Percentiles rank a stretch among this genome's conserved stretches.
phyloP scores from a whole-genome alignment of 2,888 invertebrate species.

The Drosophila merina region DNA sequence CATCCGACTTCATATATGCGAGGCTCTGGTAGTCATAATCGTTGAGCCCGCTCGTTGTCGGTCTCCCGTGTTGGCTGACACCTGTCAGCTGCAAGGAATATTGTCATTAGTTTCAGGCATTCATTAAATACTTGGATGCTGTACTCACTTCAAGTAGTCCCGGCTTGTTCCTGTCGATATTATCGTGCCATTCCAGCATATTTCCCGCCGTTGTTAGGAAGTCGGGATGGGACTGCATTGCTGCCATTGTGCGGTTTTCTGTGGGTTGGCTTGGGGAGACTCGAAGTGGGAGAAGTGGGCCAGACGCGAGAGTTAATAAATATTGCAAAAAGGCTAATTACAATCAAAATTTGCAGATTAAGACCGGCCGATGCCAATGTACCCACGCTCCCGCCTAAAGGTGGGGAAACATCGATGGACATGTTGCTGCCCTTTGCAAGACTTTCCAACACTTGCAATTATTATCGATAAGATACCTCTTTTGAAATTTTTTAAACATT shows the following conservation, averaged over 20 bases:
- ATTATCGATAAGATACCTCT: no score
- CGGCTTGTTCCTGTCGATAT: conserved; percentile 78
- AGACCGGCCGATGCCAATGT: conserved; percentile 49
- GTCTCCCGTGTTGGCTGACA: conserved; percentile 88
- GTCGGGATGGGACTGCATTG: conserved; percentile 85
- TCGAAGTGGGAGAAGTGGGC: neutral
- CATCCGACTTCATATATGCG: conserved; percentile 88
- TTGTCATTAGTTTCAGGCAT: neutral
- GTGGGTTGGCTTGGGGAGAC: neutral
- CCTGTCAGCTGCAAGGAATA: conserved; percentile 85
- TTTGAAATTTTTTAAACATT: no score
- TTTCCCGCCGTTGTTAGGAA: conserved; percentile 91
- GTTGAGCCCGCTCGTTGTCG: conserved; percentile 94
- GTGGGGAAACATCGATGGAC: neutral
- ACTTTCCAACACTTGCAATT: neutral
- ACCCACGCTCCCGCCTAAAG: conserved; percentile 34
- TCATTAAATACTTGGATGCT: neutral
- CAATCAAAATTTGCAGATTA: conserved; percentile 31
- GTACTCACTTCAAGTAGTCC: conserved; percentile 81
- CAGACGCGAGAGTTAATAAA: neutral
- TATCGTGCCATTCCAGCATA: conserved; percentile 89
- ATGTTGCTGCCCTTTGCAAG: neutral
- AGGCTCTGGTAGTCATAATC: conserved; percentile 96
- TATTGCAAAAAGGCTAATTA: neutral
- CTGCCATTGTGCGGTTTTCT: conserved; percentile 62